phyloP scores from a whole-genome alignment of 2,797 vertebrate species.

The Enteromius radiatus region DNA sequence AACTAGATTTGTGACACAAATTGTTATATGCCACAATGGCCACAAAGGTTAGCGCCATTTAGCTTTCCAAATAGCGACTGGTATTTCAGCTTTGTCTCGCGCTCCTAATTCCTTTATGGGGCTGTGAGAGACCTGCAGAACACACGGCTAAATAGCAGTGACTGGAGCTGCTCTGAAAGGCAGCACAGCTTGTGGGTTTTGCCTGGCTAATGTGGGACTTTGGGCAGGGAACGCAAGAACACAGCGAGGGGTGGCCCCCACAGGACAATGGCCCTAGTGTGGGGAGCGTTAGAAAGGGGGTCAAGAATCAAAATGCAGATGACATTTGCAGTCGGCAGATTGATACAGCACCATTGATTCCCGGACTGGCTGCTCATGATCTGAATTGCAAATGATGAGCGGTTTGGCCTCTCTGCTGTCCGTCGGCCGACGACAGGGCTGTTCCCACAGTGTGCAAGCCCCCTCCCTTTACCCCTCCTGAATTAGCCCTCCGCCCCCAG shows the following conservation, averaged over 20 bases:
- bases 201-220: constrained; percentile 79
- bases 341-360: constrained; percentile 85
- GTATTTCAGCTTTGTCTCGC: constrained; percentile 61
- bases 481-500: constrained; percentile 65
- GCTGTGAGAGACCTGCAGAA: constrained; percentile 76
- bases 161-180: constrained; percentile 73
- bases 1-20: constrained; percentile 81
- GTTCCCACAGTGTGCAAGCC: constrained; percentile 74
- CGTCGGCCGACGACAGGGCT: constrained; percentile 63
- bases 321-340: constrained; percentile 86
- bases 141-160: constrained; percentile 81
- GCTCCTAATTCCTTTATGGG: constrained; percentile 73
- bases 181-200: constrained; percentile 77
- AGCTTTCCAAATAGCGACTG: constrained; percentile 73
- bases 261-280: constrained; percentile 67
- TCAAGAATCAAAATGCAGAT: constrained; percentile 85
- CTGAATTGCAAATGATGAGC: constrained; percentile 85
- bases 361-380: constrained; percentile 72
- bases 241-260: constrained; percentile 56
- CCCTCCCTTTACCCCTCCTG: constrained; percentile 38
- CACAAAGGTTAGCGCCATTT: constrained; percentile 79
- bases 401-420: constrained; percentile 77
- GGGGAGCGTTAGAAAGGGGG: constrained; percentile 73
- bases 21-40: constrained; percentile 81
- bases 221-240: constrained; percentile 64